Percentiles rank a stretch among this genome's conserved stretches.
phyloP scores from a whole-genome alignment of 1,140 invertebrate genomes.

The Musca vetustissima region DNA sequence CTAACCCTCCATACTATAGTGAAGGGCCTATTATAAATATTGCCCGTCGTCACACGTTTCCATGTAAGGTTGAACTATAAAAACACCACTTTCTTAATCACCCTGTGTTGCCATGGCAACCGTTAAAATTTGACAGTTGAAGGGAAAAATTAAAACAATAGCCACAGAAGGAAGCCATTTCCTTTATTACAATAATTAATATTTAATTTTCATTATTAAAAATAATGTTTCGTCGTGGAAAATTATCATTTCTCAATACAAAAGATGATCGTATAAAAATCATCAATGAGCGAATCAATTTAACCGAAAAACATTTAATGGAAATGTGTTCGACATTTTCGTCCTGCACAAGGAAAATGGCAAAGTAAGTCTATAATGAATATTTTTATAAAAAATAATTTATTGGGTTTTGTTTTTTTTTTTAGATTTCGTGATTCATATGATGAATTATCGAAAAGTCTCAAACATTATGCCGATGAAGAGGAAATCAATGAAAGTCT shows the following conservation, averaged over 20 bases:
- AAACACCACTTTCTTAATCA: too few relatives aligned
- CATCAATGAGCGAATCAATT: constrained; percentile 70
- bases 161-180: background rate
- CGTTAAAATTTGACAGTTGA: background rate
- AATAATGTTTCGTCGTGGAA: constrained; percentile 50
- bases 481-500: constrained; percentile 72
- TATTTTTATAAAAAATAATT: background rate
- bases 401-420: constrained; percentile 1
- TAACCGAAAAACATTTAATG: constrained; percentile 68
- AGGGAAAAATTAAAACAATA: background rate
- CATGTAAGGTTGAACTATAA: too few relatives aligned
- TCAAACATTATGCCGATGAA: constrained; percentile 66
- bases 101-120: background rate
- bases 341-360: constrained; percentile 68
- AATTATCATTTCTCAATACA: constrained; percentile 44
- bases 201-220: background rate
- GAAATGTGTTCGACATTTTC: constrained; percentile 69
- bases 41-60: too few relatives aligned
- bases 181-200: too few relatives aligned
- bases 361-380: constrained; percentile 65
- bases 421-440: constrained; percentile 67
- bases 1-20: too few relatives aligned
- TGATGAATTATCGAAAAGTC: constrained; percentile 68
- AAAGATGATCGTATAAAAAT: constrained; percentile 57
- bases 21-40: too few relatives aligned